Percentiles rank a stretch among this genome's conserved stretches.
Evolutionary conservation across 37 sponge, comb jelly and placozoan genomes (phyloP).

Genomic region (Tethya wilhelma): DNA sequence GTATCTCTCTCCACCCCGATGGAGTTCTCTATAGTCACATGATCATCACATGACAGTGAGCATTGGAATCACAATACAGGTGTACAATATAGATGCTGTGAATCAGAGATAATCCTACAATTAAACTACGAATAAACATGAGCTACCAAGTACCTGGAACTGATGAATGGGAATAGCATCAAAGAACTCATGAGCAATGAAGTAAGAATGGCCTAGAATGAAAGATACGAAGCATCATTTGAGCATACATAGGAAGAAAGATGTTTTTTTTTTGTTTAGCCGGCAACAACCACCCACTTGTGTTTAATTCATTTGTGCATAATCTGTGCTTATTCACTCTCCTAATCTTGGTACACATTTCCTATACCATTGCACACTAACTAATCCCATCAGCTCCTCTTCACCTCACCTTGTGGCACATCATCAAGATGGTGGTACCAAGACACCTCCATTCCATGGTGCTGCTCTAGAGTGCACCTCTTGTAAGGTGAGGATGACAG

Average conservation of each 20-base stretch:
- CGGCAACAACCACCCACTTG: no score
- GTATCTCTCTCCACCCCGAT: constrained; percentile 88
- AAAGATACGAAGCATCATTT: neutral
- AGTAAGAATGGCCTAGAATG: constrained; percentile 55
- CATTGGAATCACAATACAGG: no score
- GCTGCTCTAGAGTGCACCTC: constrained; percentile 28
- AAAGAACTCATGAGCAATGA: constrained; percentile 96
- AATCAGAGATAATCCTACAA: no score
- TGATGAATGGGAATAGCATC: constrained; percentile 98
- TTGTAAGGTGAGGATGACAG: constrained; percentile 31
- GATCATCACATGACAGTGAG: neutral
- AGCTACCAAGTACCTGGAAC: constrained; percentile 78
- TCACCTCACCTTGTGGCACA: constrained; percentile 64
- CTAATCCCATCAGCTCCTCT: no score
- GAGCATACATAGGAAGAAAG: no score
- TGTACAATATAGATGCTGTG: no score
- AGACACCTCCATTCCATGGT: constrained; percentile 27
- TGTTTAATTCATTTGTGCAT: no score
- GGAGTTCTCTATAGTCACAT: constrained; percentile 61
- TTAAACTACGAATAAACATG: no score
- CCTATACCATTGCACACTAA: no score
- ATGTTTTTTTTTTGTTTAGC: no score
- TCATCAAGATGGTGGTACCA: constrained; percentile 78
- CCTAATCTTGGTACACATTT: no score
- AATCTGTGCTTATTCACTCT: no score